These are phyloP conservation scores for Gasteruption jaculator DNA, from an alignment of 2,888 invertebrate genomes.

Conservation along the genomic window DNA sequence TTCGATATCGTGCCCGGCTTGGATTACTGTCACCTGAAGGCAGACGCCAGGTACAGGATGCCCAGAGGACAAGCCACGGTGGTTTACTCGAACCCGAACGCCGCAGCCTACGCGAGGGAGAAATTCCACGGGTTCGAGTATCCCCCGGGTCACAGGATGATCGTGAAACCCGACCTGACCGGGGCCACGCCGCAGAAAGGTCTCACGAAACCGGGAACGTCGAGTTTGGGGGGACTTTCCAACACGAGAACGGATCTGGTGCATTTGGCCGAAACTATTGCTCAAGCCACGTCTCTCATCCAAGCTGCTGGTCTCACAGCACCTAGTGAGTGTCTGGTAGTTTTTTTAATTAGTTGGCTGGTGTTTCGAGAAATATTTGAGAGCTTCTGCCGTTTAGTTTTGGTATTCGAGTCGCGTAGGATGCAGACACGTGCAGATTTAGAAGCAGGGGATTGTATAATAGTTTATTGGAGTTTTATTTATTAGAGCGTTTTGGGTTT, in stretches of 20 bases:
- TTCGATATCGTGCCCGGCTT: slow-evolving; percentile 82
- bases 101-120: slow-evolving; percentile 73
- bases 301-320: slow-evolving; percentile 59
- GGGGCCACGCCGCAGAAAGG: slow-evolving; percentile 37
- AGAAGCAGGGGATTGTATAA: slow-evolving; percentile 23
- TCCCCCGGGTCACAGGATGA: slow-evolving; percentile 79
- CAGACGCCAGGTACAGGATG: slow-evolving; percentile 54
- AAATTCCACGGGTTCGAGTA: slow-evolving; percentile 90
- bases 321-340: slow-evolving; percentile 45
- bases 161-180: slow-evolving; percentile 63
- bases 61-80: slow-evolving; percentile 61
- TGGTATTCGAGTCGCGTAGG: no score
- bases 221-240: slow-evolving; percentile 33
- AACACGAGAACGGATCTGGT: slow-evolving; percentile 58
- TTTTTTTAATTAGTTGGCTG: slow-evolving; percentile 7
- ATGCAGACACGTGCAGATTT: slow-evolving; percentile 19
- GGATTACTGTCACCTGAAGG: slow-evolving; percentile 60
- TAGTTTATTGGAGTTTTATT: no score
- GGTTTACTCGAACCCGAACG: slow-evolving; percentile 67
- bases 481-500: neutral
- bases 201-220: slow-evolving; percentile 37
- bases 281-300: slow-evolving; percentile 72
- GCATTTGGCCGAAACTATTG: slow-evolving; percentile 69
- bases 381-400: no score
- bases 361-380: neutral